phyloP scores from a whole-genome alignment of 2,113 vertebrate genomes.

The Astur gentilis region DNA sequence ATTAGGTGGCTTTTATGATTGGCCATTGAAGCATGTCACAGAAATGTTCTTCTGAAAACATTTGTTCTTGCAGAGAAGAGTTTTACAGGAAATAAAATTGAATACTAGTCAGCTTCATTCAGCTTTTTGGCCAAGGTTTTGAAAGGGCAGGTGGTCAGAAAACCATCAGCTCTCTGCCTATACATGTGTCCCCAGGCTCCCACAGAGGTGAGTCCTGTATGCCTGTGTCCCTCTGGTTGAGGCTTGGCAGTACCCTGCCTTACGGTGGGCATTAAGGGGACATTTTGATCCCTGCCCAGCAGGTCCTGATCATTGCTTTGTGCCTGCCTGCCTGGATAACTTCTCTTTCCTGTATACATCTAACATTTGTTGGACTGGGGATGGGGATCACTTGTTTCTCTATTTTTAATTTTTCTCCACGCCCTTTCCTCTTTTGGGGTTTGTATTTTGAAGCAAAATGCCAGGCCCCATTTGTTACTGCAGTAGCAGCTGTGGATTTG shows the following conservation, averaged over 20 bases:
- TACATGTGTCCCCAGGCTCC: not conserved
- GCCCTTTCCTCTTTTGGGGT: not conserved
- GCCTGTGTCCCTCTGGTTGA: not conserved
- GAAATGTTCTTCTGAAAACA: not conserved
- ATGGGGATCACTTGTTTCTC: not conserved
- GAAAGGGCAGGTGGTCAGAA: not conserved
- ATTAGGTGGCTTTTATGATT: not conserved
- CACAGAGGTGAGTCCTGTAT: not conserved
- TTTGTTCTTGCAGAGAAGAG: not conserved
- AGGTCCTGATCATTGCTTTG: not conserved
- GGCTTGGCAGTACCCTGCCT: not conserved
- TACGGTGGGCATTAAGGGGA: not conserved
- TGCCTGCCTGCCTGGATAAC: not conserved
- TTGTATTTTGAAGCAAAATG: not conserved
- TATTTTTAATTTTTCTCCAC: not conserved
- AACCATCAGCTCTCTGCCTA: not conserved
- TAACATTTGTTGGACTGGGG: not conserved
- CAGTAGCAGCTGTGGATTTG: constrained; percentile 6
- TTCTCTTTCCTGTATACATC: not conserved
- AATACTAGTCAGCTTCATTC: not conserved
- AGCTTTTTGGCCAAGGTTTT: not conserved
- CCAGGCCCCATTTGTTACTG: not conserved
- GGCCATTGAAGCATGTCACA: not conserved
- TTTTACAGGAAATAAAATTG: not conserved
- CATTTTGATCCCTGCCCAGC: not conserved